phyloP scores from a whole-genome alignment of 2,797 vertebrate species.

The Microctenopoma lineatum region DNA sequence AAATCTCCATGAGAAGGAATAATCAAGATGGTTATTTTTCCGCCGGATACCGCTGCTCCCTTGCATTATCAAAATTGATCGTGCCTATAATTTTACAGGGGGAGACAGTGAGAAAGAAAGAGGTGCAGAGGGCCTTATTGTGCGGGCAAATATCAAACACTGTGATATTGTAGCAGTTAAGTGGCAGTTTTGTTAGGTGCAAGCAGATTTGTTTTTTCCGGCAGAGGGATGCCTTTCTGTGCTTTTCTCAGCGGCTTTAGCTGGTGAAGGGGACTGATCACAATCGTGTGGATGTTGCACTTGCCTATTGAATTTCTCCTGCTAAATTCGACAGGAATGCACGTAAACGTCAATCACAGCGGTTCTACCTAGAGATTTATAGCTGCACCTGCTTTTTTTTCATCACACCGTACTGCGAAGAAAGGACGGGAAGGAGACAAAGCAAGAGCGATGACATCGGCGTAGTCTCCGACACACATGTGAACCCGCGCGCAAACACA shows the following conservation, averaged over 20 bases:
- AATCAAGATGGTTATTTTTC: constrained; percentile 78
- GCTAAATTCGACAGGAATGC: background rate
- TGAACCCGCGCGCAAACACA: constrained; percentile 40
- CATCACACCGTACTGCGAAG: background rate
- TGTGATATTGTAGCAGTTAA: constrained; percentile 67
- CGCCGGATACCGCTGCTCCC: constrained; percentile 59
- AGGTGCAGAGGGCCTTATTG: constrained; percentile 49
- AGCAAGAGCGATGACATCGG: constrained; percentile 35
- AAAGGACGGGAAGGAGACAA: background rate
- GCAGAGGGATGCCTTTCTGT: constrained; percentile 38
- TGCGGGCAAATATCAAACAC: constrained; percentile 55
- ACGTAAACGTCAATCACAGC: background rate
- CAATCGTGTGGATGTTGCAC: constrained; percentile 14
- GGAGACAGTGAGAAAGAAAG: constrained; percentile 54
- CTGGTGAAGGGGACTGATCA: constrained; percentile 16
- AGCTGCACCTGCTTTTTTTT: background rate
- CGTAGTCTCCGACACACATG: constrained; percentile 32
- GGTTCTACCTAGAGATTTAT: too few species aligned
- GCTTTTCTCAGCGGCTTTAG: constrained; percentile 25
- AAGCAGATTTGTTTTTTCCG: constrained; percentile 25
- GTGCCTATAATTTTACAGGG: constrained; percentile 67
- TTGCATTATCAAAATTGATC: constrained; percentile 78
- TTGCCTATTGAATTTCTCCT: constrained; percentile 11
- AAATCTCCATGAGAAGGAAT: constrained; percentile 71
- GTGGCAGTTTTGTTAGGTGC: constrained; percentile 64